Percentiles rank a stretch among this genome's conserved stretches.
These are phyloP conservation scores for honey bee (Apis mellifera) DNA, from an alignment of 1,140 invertebrate genomes.

Conservation along the genomic window Amel_HAv3.1 CM009932.2:12848001-12848500, in stretches of 20 bases:
- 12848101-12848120: conserved; percentile 45
- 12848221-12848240: conserved; percentile 63
- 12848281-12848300: conserved; percentile 61
- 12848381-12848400: conserved; percentile 43
- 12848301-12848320: conserved; percentile 41
- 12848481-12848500: neutral
- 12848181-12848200: conserved; percentile 66
- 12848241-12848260: conserved; percentile 56
- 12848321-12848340: conserved; percentile 59
- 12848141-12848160: conserved; percentile 37
- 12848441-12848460: conserved; percentile 38
- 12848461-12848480: neutral
- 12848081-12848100: conserved; percentile 49
- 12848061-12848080: conserved; percentile 19
- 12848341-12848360: neutral
- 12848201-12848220: conserved; percentile 73
- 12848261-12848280: conserved; percentile 68
- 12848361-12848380: conserved; percentile 24
- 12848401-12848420: conserved; percentile 46
- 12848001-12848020: neutral
- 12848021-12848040: neutral
- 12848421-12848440: conserved; percentile 47
- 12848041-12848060: neutral
- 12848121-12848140: conserved; percentile 35
- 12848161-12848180: conserved; percentile 69